Conservation (phyloP, 2,888 invertebrate genomes). For the Villa cingulata region DNA sequence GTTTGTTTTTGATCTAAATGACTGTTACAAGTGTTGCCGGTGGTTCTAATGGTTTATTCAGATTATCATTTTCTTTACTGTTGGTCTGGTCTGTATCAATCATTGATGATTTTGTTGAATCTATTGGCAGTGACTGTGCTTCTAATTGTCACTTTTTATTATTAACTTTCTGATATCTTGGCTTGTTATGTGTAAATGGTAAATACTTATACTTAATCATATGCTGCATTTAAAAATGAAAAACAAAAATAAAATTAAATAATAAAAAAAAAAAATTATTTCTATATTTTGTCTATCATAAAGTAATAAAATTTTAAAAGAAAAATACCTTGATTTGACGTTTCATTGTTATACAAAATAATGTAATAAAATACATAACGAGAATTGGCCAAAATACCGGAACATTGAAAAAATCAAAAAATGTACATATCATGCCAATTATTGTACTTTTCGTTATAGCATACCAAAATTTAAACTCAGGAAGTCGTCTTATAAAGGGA, state of each 20-base stretch:
- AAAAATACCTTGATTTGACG: slow-evolving; percentile 87
- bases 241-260: slow-evolving; percentile 11
- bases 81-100: slow-evolving; percentile 6
- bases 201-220: slow-evolving; percentile 99
- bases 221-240: slow-evolving; percentile 72
- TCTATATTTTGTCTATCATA: not conserved
- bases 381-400: slow-evolving; percentile 99
- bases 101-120: slow-evolving; percentile 12
- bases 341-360: slow-evolving; percentile 99
- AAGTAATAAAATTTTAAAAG: not conserved
- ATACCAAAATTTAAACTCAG: slow-evolving; percentile 99
- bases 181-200: slow-evolving; percentile 97
- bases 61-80: slow-evolving; percentile 5
- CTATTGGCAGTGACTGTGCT: slow-evolving; percentile 31
- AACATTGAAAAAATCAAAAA: slow-evolving; percentile 96
- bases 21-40: slow-evolving; percentile 31
- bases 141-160: slow-evolving; percentile 41
- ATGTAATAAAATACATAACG: slow-evolving; percentile 98
- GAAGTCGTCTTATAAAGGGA: slow-evolving; percentile 90
- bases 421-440: slow-evolving; percentile 81
- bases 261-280: slow-evolving; percentile 1
- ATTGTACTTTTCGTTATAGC: slow-evolving; percentile 90
- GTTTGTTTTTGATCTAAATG: slow-evolving; percentile 21
- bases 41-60: slow-evolving; percentile 21
- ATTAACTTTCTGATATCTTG: slow-evolving; percentile 66